A percentile compares a stretch with the other conserved stretches of the same genome.
phyloP scores from a whole-genome alignment of 2,113 vertebrate species.

The Leptodactylus fuscus region DNA sequence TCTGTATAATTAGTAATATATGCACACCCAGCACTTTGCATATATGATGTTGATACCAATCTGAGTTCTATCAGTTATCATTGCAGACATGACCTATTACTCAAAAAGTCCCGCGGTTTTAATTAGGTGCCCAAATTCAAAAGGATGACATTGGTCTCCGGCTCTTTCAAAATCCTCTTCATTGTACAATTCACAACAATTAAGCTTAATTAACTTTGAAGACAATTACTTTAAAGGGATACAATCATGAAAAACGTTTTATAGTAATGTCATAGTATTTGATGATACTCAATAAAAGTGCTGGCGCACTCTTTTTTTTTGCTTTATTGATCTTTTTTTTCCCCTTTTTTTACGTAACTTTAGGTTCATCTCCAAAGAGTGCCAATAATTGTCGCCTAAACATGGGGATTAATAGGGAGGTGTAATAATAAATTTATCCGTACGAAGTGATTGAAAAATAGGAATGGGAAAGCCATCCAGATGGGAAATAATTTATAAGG shows the following conservation, averaged over 20 bases:
- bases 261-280: slow-evolving; percentile 12
- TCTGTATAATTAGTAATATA: slow-evolving; percentile 58
- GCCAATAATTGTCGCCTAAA: neutral
- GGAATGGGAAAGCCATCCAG: neutral
- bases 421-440: neutral
- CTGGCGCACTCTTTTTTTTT: slow-evolving; percentile 16
- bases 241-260: slow-evolving; percentile 31
- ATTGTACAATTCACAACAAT: slow-evolving; percentile 51
- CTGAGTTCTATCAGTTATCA: slow-evolving; percentile 53
- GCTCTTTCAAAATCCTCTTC: slow-evolving; percentile 53
- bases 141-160: slow-evolving; percentile 52
- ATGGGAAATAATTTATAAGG: neutral
- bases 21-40: slow-evolving; percentile 60
- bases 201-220: slow-evolving; percentile 52
- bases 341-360: neutral
- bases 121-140: slow-evolving; percentile 55
- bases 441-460: neutral
- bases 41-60: slow-evolving; percentile 53
- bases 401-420: neutral
- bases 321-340: slow-evolving; percentile 7
- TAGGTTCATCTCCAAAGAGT: neutral
- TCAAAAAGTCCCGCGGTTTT: slow-evolving; percentile 42
- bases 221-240: slow-evolving; percentile 45
- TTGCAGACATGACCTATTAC: slow-evolving; percentile 52
- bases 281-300: slow-evolving; percentile 25